Base-by-base conservation (phyloP, 1,140 invertebrate species). In the Calycopis cecrops region DNA sequence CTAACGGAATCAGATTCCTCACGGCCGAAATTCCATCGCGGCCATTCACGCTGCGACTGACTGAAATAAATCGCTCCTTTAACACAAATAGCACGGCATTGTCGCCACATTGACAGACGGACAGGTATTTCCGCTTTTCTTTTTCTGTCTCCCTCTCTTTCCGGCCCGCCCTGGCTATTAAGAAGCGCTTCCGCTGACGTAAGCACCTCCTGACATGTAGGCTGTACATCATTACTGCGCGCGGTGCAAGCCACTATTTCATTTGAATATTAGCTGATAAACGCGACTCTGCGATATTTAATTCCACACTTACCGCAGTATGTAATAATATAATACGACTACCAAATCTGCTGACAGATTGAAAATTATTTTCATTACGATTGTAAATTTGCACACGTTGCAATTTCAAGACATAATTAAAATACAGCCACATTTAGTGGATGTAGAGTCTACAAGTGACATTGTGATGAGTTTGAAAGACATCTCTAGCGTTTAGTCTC, bases 51-150 rank as follows among this genome's bases (percentile, higher is more conserved):
- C 73, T 69, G 62, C 76, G 72, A 75, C 76, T 67, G 77, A 84
- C 82, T 85, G 77, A 85, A 85, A 85, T 85, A 85, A 85, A 83
- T 78, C 76, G 80, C 77, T 82, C 74, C 68, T 83, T 80, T 80
- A 82, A 85, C 82, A 73, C 75, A 85, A 82, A 85, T 83, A 82
- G 79, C 81, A 71, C 71, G 61, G 75, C 78, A 85, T 79, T 84
- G 79, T 85, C 76, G 74, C 70, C 74, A 68, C 79, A 80, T 78
- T 79, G 77, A 81, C 77, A 80, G 73, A 80, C 74, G 63, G 71
- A 79, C 70, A 74, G 66, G 67, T 73, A 74, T 76, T 85, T 83
- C 79, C 81, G 81, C 73, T 85, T 73, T 69, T 80, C 71, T 79
- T 78, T 79, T 79, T 69, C 72, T 67, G 33, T 65, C 52, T 60